phyloP scores from a whole-genome alignment of 2,888 invertebrate species.

The Entomobrya multifasciata region DNA sequence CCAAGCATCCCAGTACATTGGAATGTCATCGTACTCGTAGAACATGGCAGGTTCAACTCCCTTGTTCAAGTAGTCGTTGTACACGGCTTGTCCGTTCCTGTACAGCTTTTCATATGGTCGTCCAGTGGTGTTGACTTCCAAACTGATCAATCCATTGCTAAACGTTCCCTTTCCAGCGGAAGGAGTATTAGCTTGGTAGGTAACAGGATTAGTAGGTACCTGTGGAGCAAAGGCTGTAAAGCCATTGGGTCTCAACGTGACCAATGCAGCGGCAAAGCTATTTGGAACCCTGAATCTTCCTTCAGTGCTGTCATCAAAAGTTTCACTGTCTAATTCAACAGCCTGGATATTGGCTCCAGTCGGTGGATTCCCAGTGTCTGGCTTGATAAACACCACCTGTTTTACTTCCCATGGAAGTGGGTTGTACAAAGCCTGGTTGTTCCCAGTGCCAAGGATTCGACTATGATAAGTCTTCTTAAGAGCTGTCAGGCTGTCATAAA shows the following conservation, averaged over 20 bases:
- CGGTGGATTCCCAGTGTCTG: conserved; percentile 57
- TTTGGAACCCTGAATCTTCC: conserved; percentile 75
- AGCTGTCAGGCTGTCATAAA: conserved; percentile 57
- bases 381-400: conserved; percentile 76
- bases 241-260: conserved; percentile 67
- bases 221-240: conserved; percentile 62
- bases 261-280: conserved; percentile 72
- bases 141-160: conserved; percentile 60
- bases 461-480: conserved; percentile 70
- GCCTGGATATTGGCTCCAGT: conserved; percentile 67
- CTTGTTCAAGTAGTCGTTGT: conserved; percentile 66
- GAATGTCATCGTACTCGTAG: conserved; percentile 72
- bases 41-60: conserved; percentile 73
- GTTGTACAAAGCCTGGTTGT: conserved; percentile 68
- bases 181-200: conserved; percentile 60
- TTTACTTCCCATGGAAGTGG: conserved; percentile 72
- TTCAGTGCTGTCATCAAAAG: conserved; percentile 65
- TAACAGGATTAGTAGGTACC: conserved; percentile 60
- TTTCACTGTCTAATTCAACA: conserved; percentile 52
- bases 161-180: conserved; percentile 62
- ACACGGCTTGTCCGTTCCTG: conserved; percentile 54
- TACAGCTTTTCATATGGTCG: conserved; percentile 67
- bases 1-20: conserved; percentile 75
- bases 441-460: conserved; percentile 67
- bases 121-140: conserved; percentile 66